phyloP scores from a whole-genome alignment of 1,140 invertebrate species.

The Bombus balteatus region DNA sequence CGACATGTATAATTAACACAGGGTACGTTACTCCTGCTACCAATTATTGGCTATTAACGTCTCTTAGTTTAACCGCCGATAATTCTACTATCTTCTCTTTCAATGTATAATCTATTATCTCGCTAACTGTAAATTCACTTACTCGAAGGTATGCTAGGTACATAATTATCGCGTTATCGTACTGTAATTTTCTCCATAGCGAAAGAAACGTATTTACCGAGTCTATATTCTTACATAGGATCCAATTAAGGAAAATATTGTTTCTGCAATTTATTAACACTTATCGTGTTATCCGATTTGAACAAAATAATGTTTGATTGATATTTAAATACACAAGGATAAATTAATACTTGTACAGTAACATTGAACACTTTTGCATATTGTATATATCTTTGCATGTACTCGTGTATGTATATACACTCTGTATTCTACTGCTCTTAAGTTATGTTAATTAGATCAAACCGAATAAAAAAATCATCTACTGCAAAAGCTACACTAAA shows the following conservation, averaged over 20 bases:
- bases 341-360: too few relatives aligned
- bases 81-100: background rate
- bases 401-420: background rate
- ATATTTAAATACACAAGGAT: background rate
- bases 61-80: background rate
- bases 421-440: background rate
- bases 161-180: background rate
- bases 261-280: background rate
- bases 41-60: conserved; percentile 1
- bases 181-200: background rate
- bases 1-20: background rate
- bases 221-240: too few relatives aligned
- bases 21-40: background rate
- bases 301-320: background rate
- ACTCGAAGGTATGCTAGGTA: background rate
- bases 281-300: background rate
- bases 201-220: background rate
- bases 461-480: background rate
- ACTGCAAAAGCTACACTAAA: background rate
- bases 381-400: too few relatives aligned
- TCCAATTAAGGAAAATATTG: background rate
- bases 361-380: too few relatives aligned
- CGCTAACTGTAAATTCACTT: background rate
- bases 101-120: background rate
- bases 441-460: too few relatives aligned